Evolutionary conservation across 1,140 invertebrate species (phyloP).

Genomic region (Psilanteris sp.): DNA sequence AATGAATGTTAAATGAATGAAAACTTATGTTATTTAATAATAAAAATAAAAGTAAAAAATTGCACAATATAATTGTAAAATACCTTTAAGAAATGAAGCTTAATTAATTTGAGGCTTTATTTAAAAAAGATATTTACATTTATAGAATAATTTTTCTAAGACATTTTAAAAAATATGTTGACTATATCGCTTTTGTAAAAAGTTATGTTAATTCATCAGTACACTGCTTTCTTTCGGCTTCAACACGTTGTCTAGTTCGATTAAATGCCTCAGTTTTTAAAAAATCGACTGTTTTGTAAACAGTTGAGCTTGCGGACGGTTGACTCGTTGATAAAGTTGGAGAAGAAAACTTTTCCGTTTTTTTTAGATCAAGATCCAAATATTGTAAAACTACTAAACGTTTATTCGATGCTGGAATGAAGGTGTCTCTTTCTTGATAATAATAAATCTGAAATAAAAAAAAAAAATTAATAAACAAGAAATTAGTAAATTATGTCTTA

Average conservation of each 20-base stretch:
- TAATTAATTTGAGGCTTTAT: too few relatives aligned
- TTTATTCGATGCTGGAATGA: constrained; percentile 73
- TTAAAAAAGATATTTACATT: too few relatives aligned
- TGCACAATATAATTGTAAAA: too few relatives aligned
- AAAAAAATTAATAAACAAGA: neutral
- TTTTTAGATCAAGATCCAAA: constrained; percentile 87
- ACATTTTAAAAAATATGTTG: too few relatives aligned
- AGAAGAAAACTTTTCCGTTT: constrained; percentile 71
- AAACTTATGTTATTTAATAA: too few relatives aligned
- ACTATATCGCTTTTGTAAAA: too few relatives aligned
- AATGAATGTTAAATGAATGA: too few relatives aligned
- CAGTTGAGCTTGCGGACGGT: constrained; percentile 82
- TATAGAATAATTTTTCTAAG: too few relatives aligned
- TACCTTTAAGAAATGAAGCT: too few relatives aligned
- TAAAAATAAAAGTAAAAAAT: too few relatives aligned
- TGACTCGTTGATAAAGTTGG: constrained; percentile 70
- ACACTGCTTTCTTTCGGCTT: constrained; percentile 81
- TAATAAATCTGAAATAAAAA: constrained; percentile 74
- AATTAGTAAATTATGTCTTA: too few relatives aligned
- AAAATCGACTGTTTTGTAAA: constrained; percentile 95
- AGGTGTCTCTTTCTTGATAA: constrained; percentile 75
- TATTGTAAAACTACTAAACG: constrained; percentile 83
- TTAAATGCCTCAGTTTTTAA: constrained; percentile 94
- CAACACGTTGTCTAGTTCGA: constrained; percentile 89
- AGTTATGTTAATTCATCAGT: constrained; percentile 73